Evolutionary conservation across 2,797 vertebrate genomes (phyloP).

Genomic region (Champsocephalus esox): DNA sequence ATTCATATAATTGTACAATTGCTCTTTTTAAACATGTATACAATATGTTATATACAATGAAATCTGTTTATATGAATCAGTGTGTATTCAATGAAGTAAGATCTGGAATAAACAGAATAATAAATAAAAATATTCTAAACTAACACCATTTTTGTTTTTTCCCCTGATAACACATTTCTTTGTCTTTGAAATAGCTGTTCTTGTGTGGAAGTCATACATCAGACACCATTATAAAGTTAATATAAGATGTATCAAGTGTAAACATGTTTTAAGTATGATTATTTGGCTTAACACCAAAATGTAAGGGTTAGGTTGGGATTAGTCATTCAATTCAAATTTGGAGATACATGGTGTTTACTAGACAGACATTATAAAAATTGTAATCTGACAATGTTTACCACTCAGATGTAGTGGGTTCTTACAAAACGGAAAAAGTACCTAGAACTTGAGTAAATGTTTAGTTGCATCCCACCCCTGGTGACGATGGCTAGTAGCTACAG

Average conservation of each 20-base stretch:
- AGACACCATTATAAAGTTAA: not conserved
- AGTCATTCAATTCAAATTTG: no score
- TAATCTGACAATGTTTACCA: not conserved
- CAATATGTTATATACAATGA: constrained; percentile 66
- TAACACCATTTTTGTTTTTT: not conserved
- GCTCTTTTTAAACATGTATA: constrained; percentile 56
- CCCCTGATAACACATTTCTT: not conserved
- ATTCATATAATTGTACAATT: constrained; percentile 62
- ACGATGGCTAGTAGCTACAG: not conserved
- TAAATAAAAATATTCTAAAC: not conserved
- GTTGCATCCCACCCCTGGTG: no score
- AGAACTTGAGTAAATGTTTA: not conserved
- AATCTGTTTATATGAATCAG: constrained; percentile 32
- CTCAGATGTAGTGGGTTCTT: not conserved
- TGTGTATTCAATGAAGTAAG: constrained; percentile 14
- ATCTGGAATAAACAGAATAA: not conserved
- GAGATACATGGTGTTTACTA: not conserved
- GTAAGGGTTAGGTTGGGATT: no score
- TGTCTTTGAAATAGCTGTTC: not conserved
- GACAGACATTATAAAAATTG: not conserved
- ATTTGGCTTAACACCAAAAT: no score
- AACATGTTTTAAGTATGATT: not conserved
- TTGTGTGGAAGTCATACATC: not conserved
- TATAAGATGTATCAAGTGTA: not conserved
- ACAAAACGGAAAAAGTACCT: no score